Base-by-base conservation (phyloP, 2,797 vertebrate species). In the Poeciliopsis turneri region DNA sequence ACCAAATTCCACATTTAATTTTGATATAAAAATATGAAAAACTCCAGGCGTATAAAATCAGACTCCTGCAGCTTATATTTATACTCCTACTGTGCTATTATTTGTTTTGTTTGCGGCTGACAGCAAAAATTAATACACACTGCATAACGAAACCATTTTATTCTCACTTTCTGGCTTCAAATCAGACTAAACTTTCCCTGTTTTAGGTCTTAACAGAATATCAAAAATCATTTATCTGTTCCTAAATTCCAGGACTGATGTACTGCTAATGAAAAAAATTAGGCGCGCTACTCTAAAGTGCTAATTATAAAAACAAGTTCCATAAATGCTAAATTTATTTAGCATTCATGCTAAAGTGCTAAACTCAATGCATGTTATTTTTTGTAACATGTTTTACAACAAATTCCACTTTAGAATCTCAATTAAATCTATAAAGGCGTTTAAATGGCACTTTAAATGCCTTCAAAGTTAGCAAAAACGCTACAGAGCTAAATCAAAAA, bases 11-110 rank as follows among this genome's bases (percentile, higher is more conserved):
- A 85, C 1, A 13, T 80, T 75, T 84, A 51, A 82, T 74, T 86
- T 86, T 82, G 9, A 83, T 85, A 88, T 30, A 88, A 91, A 91
- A 86, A 87, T 85, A 81, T 79, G 47, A 87, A 89, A 81, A 85
- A 69, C 18, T 81, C 68, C 39, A 85, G 74, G 83, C 68, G 59
- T 83, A 72, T 72, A 78, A 81, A 33, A 20, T 81, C 73, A 59
- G 82, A 83, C 78, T 68, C 78, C 47, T 79, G 36, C 12, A 83
- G 30, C 78, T 79, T 55, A 49, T 70, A 43, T 61, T 39, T 36
- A 74, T 73, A 36, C 43, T 57, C 13, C n/a, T 46, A 71, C 25
- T 46, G 68, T 71, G 68, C 68, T 71, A 28, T 71, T 71, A 71
- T 46, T 8, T 68, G 43, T 46, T 71, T 53, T 15, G 16, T 71